Evolutionary conservation across 2,113 vertebrate species (phyloP), one percentile per base, ranked within the genome.

Genomic region (Microtus oregoni): DNA sequence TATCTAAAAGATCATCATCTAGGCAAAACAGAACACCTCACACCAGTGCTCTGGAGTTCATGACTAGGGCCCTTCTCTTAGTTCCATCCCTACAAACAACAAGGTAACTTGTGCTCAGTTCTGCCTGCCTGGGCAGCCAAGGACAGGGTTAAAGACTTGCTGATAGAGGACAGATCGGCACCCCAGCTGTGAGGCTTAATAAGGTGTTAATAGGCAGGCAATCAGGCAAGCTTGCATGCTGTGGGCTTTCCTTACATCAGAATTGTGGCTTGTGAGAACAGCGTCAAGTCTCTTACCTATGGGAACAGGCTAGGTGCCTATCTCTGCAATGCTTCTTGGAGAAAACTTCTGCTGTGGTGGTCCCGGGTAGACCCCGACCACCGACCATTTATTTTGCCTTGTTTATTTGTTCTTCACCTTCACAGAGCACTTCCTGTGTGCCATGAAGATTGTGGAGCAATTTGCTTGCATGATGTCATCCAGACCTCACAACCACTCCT

Each of bases 201-300:
- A 83, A 97, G 86, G 92, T 96, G 92, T 87, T 93, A 87, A 97
- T 73, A 96, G 82, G 92, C 38, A 93, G 90, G 93, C 35, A 92
- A 77, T 76, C 28, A 55, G 85, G 68, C 86, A 67, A 89, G 30
- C 67, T n/a, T 65, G 44, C 47, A 20, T 0, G 61, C 17, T 4
- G 14, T 26, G 20, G 30, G 73, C 61, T 75, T 41, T 26, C 72
- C 28, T 41, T 63, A 24, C 24, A 52, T 88, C 82, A 30, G 50
- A 41, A 78, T 68, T 89, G 24, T 82, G 81, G 30, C 82, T 92
- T 95, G 52, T 82, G 55, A 86, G 86, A 96, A 63, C 3, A 47
- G 55, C 24, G 58, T 24, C 20, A 44, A 15, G 35, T 28, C 22
- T 22, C 72, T 63, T 35, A 58, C 13, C 5, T 55, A 32, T 58